These are phyloP conservation scores for Corythaeola cristata DNA, from an alignment of 2,113 vertebrate species.

Conservation along the genomic window DNA sequence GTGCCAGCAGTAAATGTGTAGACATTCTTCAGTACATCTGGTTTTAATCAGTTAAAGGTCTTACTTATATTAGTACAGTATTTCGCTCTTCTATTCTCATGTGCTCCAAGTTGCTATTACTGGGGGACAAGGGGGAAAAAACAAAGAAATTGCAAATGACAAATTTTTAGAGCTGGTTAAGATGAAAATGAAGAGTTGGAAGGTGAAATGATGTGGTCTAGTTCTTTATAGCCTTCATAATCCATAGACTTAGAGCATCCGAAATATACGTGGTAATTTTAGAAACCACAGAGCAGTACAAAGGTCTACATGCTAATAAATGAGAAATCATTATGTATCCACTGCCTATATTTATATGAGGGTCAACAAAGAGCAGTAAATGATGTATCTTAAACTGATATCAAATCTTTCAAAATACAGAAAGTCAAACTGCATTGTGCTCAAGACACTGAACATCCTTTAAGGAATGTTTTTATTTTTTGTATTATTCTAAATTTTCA, in stretches of 20 bases:
- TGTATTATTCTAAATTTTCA: not conserved
- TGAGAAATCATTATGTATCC: not conserved
- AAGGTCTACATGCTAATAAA: not conserved
- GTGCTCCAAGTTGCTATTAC: not conserved
- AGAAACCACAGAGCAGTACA: not conserved
- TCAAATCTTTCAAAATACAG: not conserved
- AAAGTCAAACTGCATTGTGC: not conserved
- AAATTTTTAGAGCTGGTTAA: not conserved
- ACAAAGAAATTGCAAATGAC: not conserved
- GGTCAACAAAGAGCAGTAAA: not conserved
- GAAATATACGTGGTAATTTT: not conserved
- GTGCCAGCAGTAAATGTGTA: not conserved
- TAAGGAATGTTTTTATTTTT: not conserved
- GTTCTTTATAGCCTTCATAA: not conserved
- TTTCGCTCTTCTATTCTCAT: not conserved
- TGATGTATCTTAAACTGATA: not conserved
- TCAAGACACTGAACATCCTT: not conserved
- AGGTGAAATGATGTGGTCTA: not conserved
- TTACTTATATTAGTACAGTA: not conserved
- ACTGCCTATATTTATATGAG: not conserved
- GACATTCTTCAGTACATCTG: not conserved
- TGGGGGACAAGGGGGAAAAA: not conserved
- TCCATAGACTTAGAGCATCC: not conserved
- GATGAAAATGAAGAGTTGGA: not conserved
- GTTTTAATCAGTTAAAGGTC: constrained; percentile 1